Base-by-base conservation (phyloP, 2,888 invertebrate species). In the Amphipyra tragopoginis region DNA sequence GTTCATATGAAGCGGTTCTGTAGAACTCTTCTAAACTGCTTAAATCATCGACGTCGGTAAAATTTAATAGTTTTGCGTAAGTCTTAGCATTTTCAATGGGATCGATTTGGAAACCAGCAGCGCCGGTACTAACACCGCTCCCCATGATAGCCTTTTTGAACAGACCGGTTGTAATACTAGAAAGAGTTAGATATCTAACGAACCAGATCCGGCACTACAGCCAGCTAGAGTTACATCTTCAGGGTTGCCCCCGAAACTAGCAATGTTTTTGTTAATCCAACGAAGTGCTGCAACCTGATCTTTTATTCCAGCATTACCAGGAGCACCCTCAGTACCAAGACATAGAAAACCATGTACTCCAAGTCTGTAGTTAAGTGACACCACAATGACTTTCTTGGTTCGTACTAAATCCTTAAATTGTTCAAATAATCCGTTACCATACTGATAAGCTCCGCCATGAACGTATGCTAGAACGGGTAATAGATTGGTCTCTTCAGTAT, bases 391-490 rank as follows among this genome's bases (percentile, higher is more conserved):
- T 76, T 89, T 72, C 26, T 86, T 78, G 0, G 68, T 75, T 1
- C 70, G 63, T 0, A 86, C 78, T 9, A 90, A 56, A 51, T 83
- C 83, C 36, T 72, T 82, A 0, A 80, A 82, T 39, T 78, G 72
- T 0, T 79, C 7, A 38, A 60, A 66, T 60, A 86, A 79, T 0
- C 91, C 89, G 36, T 68, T 82, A 4, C 93, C 93, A 1, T 85
- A 49, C 71, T 88, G 80, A 57, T 84, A 93, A 4, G 84, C 91
- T 5, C 94, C 94, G n/a, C 93, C 93, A 44, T 94, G 94, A 3
- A 94, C 83, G 48, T 84, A 82, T 8, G 94, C 89, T 15, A 93
- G 69, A 0, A 94, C 94, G 5, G 94, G 88, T 5, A n/a, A n/a
- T n/a, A 89, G 63, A 26, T 86, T 80, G 6, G 55, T 79, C 39